phyloP scores from a whole-genome alignment of 2,888 invertebrate species.

The Cheilosia variabilis region DNA sequence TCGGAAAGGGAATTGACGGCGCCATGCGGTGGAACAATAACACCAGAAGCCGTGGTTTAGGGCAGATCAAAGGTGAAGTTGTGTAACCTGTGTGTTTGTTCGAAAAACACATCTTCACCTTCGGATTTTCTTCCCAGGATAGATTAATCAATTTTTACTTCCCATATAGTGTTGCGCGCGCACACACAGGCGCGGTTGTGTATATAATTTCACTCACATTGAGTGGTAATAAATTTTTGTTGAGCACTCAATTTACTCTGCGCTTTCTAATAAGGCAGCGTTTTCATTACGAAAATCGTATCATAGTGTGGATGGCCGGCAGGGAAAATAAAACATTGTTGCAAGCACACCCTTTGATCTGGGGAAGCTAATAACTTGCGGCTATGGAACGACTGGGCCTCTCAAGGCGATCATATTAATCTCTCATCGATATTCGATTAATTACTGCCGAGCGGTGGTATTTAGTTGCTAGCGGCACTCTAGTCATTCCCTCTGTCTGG shows the following conservation, averaged over 20 bases:
- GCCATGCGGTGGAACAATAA: conserved; percentile 73
- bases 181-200: conserved; percentile 22
- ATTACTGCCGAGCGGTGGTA: conserved; percentile 45
- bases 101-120: conserved; percentile 63
- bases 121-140: conserved; percentile 24
- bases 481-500: conserved; percentile 52
- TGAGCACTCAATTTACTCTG: conserved; percentile 53
- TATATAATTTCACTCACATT: conserved; percentile 64
- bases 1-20: conserved; percentile 61
- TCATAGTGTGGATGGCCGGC: neutral
- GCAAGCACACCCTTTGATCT: conserved; percentile 68
- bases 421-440: conserved; percentile 69
- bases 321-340: conserved; percentile 50
- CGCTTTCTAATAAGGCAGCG: conserved; percentile 51
- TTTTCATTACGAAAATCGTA: conserved; percentile 33
- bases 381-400: conserved; percentile 15
- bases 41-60: conserved; percentile 48
- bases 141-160: conserved; percentile 66
- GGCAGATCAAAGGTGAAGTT: conserved; percentile 72
- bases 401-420: conserved; percentile 67
- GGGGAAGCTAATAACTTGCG: conserved; percentile 51
- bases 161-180: neutral
- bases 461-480: conserved; percentile 32
- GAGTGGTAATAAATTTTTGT: conserved; percentile 67
- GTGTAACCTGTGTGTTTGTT: conserved; percentile 70